Conservation (phyloP, 2,797 vertebrate genomes). For the Hoplostethus atlanticus region DNA sequence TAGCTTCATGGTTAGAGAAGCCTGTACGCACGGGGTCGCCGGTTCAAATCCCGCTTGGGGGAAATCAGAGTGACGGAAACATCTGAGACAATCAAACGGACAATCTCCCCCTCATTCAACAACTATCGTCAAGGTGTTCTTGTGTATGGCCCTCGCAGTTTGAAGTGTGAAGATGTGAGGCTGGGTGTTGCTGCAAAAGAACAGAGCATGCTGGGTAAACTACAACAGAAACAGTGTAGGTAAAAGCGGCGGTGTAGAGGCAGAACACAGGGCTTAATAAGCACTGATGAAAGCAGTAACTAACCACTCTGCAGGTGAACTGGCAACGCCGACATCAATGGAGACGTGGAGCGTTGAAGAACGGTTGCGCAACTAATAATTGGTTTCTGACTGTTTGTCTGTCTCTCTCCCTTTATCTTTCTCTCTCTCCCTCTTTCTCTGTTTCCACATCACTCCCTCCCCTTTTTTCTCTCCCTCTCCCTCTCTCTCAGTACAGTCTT, state of each 20-base stretch:
- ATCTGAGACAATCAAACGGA: no score
- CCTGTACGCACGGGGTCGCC: no score
- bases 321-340: constrained; percentile 20
- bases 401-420: constrained; percentile 15
- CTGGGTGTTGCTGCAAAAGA: neutral
- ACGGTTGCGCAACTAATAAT: constrained; percentile 42
- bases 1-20: no score
- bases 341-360: constrained; percentile 40
- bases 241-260: neutral
- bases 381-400: constrained; percentile 39
- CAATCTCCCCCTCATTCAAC: no score
- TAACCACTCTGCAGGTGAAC: constrained; percentile 22
- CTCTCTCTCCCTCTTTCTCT: constrained; percentile 5
- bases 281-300: neutral
- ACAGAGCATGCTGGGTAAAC: no score
- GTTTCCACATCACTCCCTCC: constrained; percentile 9
- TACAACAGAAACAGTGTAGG: no score
- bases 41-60: no score
- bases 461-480: neutral
- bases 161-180: no score
- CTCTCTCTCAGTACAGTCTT: constrained; percentile 70
- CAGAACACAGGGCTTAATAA: neutral
- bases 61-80: no score
- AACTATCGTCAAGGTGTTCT: no score
- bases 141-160: no score